Percentiles rank a stretch among this genome's conserved stretches.
phyloP scores from a whole-genome alignment of 2,113 vertebrate genomes.

The Pluvialis apricaria region DNA sequence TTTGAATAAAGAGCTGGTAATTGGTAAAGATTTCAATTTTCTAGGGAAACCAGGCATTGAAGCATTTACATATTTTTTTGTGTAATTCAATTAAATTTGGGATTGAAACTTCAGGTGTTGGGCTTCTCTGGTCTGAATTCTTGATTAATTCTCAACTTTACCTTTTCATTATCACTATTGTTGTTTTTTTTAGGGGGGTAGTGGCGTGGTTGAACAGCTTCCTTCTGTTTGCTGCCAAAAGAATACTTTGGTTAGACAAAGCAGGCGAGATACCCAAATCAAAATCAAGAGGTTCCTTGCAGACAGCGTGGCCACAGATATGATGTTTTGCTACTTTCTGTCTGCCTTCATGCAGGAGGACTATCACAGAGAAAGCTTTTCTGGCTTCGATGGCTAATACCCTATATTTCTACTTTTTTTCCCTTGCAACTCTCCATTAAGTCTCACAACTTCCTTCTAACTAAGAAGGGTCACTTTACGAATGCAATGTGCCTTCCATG shows the following conservation, averaged over 20 bases:
- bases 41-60: not conserved
- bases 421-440: not conserved
- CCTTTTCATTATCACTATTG: not conserved
- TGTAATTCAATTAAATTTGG: not conserved
- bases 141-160: not conserved
- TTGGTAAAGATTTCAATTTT: not conserved
- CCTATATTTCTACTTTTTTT: not conserved
- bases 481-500: accelerated
- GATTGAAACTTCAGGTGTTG: not conserved
- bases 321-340: not conserved
- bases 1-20: not conserved
- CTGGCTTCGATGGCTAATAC: not conserved
- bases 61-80: not conserved
- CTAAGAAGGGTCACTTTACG: not conserved
- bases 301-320: not conserved
- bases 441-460: not conserved
- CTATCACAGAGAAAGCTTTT: not conserved
- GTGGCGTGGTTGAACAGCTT: not conserved
- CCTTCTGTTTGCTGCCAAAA: not conserved
- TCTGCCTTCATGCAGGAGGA: not conserved
- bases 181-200: not conserved
- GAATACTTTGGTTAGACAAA: not conserved
- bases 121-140: not conserved
- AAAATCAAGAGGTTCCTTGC: not conserved
- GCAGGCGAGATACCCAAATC: not conserved